Percentiles rank a stretch among this genome's conserved stretches.
Evolutionary conservation across 2,113 vertebrate species (phyloP).

Genomic region (Xenopus borealis): DNA sequence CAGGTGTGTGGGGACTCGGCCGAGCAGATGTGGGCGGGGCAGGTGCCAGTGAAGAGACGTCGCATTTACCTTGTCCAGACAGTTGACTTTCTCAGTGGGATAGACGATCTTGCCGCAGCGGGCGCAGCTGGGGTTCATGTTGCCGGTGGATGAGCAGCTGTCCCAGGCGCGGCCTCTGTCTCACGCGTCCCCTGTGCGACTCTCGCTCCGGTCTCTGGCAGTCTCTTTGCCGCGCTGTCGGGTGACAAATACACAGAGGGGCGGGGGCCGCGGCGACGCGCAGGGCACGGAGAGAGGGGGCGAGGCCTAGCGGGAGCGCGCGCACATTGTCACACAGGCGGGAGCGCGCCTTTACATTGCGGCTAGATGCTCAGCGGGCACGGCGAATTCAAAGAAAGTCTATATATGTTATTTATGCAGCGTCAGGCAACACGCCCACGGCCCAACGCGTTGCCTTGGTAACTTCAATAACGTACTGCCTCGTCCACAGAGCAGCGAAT

Average conservation of each 20-base stretch:
- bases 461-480: not conserved
- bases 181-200: not conserved
- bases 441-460: not conserved
- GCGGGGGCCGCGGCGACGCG: not conserved
- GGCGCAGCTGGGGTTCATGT: constrained; percentile 90
- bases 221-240: constrained; percentile 42
- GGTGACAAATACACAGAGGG: constrained; percentile 28
- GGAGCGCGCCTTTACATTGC: too few species aligned
- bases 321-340: not conserved
- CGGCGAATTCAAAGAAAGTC: not conserved
- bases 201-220: constrained; percentile 16
- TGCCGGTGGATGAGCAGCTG: not conserved
- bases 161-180: not conserved
- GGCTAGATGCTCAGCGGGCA: too few species aligned
- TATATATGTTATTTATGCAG: too few species aligned
- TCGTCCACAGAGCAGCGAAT: not conserved
- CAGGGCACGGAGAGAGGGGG: not conserved
- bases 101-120: constrained; percentile 93
- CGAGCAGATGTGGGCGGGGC: too few species aligned
- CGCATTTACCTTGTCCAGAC: constrained; percentile 89
- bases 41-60: too few species aligned
- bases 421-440: not conserved
- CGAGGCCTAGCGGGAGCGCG: not conserved
- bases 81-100: constrained; percentile 98
- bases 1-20: too few species aligned